Evolutionary conservation across 2,113 vertebrate species (phyloP), one percentile per base, ranked within the genome.

Genomic region (Scalopus aquaticus): DNA sequence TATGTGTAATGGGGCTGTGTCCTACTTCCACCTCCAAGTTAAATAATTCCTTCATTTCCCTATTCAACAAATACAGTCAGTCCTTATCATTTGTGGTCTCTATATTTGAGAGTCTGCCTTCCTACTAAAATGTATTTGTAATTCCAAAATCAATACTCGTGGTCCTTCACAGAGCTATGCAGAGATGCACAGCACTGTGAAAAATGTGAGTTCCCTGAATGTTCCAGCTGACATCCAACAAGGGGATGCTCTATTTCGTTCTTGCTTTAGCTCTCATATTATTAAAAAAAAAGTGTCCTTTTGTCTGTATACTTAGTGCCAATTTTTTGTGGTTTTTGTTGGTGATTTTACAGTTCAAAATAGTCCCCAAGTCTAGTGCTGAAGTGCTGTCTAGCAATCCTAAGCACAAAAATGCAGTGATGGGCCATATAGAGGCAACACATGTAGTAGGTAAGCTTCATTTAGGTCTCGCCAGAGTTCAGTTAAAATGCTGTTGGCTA

Each of bases 1-100:
- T 6, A 28, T 4, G 22, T 1, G 1, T 2, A 1, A n/a, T 11
- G n/a, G 30, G 39, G 28, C 42, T 28, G 5, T 78, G 78, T 3
- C 26, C 82, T 17, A 12, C 24, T 9, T 84, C 37, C 30, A 26
- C 6, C n/a, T 46, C 70, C 28, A 37, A 32, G 42, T 7, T 46
- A 51, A 56, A 64, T 6, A 15, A 10, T 6, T 11, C 30, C 26
- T 42, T 32, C 54, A 35, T 80, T 72, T 42, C 17, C 35, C 67
- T n/a, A 70, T 24, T 64, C 83, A 72, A 39, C 87, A 74, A n/a
- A 35, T 2, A 35, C 5, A 58, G 51, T 58, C 15, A 10, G 16
- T 17, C 42, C 6, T 39, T 13, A 3, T 5, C 28, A 7, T n/a
- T 86, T 2, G 2, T 8, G 2, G 22, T 37, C 65, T 62, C 56